Evolutionary conservation across 2,888 invertebrate species (phyloP).

Genomic region (Rapana venosa): DNA sequence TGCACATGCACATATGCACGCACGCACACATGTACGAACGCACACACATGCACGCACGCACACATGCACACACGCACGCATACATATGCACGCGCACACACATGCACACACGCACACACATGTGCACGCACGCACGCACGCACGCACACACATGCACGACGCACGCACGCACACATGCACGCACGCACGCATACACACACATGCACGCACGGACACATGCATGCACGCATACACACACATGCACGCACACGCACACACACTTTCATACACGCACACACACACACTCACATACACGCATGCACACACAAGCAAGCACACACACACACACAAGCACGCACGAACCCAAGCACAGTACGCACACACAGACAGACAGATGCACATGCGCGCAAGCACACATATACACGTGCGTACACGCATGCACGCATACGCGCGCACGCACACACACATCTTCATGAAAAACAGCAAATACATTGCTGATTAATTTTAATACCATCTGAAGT

Average conservation of each 20-base stretch:
- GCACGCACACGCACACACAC: neutral
- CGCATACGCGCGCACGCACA: neutral
- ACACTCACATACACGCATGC: neutral
- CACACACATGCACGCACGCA: neutral
- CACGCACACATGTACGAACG: neutral
- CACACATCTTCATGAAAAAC: neutral
- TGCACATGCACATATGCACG: neutral
- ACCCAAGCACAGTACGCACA: too few species aligned
- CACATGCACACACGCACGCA: neutral
- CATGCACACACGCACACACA: neutral
- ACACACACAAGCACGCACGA: too few species aligned
- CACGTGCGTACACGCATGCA: too few species aligned
- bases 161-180: neutral
- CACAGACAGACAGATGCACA: too few species aligned
- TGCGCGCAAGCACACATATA: too few species aligned
- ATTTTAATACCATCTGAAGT: too few species aligned
- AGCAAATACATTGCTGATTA: too few species aligned
- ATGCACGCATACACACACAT: neutral
- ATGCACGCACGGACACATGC: neutral
- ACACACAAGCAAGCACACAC: neutral
- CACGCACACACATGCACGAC: neutral
- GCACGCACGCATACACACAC: conserved; percentile 15
- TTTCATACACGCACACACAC: neutral
- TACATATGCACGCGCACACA: neutral
- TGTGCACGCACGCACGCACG: neutral